Base-by-base conservation (phyloP, 1,140 invertebrate genomes). In the Trichonephila clavipes region DNA sequence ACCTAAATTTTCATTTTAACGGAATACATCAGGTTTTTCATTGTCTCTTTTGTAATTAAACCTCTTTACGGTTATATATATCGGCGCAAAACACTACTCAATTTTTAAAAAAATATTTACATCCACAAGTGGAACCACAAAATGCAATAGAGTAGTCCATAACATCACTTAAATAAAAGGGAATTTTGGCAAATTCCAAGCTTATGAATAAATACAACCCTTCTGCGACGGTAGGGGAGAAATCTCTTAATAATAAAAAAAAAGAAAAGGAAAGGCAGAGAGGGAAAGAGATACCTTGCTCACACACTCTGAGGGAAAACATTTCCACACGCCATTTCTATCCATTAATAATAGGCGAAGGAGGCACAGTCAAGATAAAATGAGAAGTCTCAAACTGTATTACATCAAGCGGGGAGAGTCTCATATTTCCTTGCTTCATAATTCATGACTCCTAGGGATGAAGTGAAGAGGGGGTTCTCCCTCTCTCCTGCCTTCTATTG, bases 351-450 rank as follows among this genome's bases (percentile, higher is more conserved):
- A 77, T 40, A 77, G 34, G 72, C 28, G 28, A 77, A 40, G 72
- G 28, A 77, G 12, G 72, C 14, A 28, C 28, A 77, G 72, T 77
- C 72, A 18, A 40, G 72, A 40, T 34, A 34, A 28, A 28, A 34
- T 69, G 66, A 69, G 66, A 69, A 69, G 66, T 69, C 28, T 40
- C 72, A 77, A 77, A 77, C 28, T 77, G 72, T 6, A 18, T 40
- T 34, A 77, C 28, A 77, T 77, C 72, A 34, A 34, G 28, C 24
- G 16, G 18, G 16, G 66, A 69, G 21, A 10, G 66, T 24, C 72
- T 77, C 72, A 77, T 77, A 77, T 77, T 77, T 34, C 72, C 72
- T 77, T 77, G 28, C 72, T 77, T 77, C 72, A 77, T 77, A 77
- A 77, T 77, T 77, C 72, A 77, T 77, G 72, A 40, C 72, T 16